Base-by-base conservation (phyloP, 2,113 vertebrate genomes). In the Neoarius graeffei region DNA sequence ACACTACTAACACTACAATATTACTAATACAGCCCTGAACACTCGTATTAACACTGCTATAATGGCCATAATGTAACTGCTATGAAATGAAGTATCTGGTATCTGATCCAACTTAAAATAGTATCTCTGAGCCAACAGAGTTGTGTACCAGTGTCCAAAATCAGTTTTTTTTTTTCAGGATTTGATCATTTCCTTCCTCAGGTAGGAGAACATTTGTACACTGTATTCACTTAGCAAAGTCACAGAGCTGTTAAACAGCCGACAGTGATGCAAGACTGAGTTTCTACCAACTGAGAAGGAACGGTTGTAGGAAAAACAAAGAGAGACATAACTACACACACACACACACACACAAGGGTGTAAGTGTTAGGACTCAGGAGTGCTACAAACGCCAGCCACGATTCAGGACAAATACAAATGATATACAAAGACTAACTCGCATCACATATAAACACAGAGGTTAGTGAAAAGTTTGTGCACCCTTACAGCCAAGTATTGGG, bases 131-230 rank as follows among this genome's bases (percentile, higher is more conserved):
- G 23, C 23, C 48, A 52, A 54, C 42, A 76, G 7, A 76, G 50
- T 25, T 1, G 11, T 25, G 73, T 77, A 13, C 52, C 5, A n/a
- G 25, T 52, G 48, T 52, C 5, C 15, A 42, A 74, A 74, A 30
- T 42, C 15, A 30, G 69, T 25, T 7, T 25, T 27, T n/a, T n/a
- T n/a, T 79, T 54, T 54, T 27, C 14, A 59, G n/a, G 52, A 81
- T 81, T 57, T 30, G 52, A 81, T 81, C n/a, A 81, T 81, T 81
- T 81, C 79, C 79, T 81, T 81, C 54, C 54, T 81, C 15, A 20
- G 79, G 7, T 59, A 59, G 3, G 15, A 81, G 19, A 59, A 59
- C 54, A 59, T 30, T 81, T 30, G 54, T 81, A 20, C 77, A 57
- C 4, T 81, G 54, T 59, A 57, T 59, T 81, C 27, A 10, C 20